Evolutionary conservation across 1,140 invertebrate species (phyloP).

Genomic region (Drosophila mauritiana): DNA sequence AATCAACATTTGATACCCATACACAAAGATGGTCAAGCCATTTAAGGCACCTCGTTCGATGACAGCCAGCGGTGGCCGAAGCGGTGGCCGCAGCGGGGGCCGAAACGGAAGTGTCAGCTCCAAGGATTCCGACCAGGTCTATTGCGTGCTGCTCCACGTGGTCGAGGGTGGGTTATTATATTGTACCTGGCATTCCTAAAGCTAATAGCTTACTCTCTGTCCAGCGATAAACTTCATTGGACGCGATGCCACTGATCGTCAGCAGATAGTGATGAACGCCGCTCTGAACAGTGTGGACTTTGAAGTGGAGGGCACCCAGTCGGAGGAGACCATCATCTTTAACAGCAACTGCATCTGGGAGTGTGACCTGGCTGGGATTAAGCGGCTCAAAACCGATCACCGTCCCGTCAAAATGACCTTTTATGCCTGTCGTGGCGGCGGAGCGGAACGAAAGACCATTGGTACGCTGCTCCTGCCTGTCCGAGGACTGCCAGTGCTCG

Average conservation of each 20-base stretch:
- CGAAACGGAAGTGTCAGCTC: constrained; percentile 19
- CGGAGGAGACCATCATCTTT: constrained; percentile 60
- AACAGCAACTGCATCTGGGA: constrained; percentile 83
- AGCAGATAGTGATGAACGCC: constrained; percentile 67
- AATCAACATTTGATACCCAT: neutral
- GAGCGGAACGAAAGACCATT: constrained; percentile 39
- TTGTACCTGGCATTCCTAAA: neutral
- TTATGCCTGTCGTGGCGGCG: constrained; percentile 20
- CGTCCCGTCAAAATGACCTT: constrained; percentile 72
- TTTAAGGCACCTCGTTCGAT: constrained; percentile 17
- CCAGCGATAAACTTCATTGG: constrained; percentile 67
- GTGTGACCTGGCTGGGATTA: constrained; percentile 68
- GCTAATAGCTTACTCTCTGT: neutral
- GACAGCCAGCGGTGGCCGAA: constrained; percentile 28
- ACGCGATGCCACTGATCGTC: constrained; percentile 49
- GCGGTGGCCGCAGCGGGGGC: constrained; percentile 23
- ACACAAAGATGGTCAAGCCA: constrained; percentile 36
- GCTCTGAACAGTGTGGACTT: constrained; percentile 72
- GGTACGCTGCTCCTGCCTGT: constrained; percentile 67
- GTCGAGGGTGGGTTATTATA: constrained; percentile 52
- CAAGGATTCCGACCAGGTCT: constrained; percentile 53
- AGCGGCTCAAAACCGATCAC: constrained; percentile 77
- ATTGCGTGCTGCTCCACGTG: constrained; percentile 74
- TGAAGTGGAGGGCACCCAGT: constrained; percentile 67
- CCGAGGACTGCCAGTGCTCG: constrained; percentile 62